A percentile compares a stretch with the other conserved stretches of the same genome.
These are phyloP conservation scores for Cataglyphis altisquamis DNA, from an alignment of 2,888 invertebrate species.

Conservation along the genomic window DNA sequence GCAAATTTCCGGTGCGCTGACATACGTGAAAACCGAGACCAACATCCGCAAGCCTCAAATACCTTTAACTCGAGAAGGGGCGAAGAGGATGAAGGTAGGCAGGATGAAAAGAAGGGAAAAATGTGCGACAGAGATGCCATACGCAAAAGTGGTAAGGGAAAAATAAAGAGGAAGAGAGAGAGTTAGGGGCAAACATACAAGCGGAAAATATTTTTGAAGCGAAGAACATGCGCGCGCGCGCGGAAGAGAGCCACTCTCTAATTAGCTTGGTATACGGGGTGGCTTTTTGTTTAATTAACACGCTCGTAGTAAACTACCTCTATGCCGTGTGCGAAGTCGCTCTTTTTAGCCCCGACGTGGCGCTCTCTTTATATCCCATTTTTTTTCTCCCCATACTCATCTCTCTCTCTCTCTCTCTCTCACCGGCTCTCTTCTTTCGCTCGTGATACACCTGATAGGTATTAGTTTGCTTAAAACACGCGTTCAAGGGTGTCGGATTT, in stretches of 20 bases:
- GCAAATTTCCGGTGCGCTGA: conserved; percentile 24
- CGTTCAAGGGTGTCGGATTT: conserved; percentile 73
- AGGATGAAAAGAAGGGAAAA: conserved; percentile 44
- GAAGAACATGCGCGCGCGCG: conserved; percentile 61
- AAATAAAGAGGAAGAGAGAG: conserved; percentile 54
- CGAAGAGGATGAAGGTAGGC: conserved; percentile 43
- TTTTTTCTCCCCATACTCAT: conserved; percentile 20
- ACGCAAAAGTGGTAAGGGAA: conserved; percentile 32
- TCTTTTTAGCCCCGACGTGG: conserved; percentile 32
- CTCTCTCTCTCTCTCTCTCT: conserved; percentile 5
- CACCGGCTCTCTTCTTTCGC: conserved; percentile 26
- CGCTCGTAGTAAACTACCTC: conserved; percentile 76
- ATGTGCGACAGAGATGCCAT: conserved; percentile 52
- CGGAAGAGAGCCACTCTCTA: conserved; percentile 77
- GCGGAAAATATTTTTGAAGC: conserved; percentile 77
- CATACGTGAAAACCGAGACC: conserved; percentile 30
- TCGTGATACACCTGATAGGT: conserved; percentile 71
- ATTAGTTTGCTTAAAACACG: conserved; percentile 74
- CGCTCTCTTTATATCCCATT: conserved; percentile 58
- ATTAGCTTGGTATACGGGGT: conserved; percentile 79
- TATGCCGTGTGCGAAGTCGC: conserved; percentile 49
- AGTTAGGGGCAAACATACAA: conserved; percentile 53
- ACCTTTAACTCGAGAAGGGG: neutral
- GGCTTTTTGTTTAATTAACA: conserved; percentile 83
- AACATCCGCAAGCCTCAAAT: conserved; percentile 24